phyloP scores from a whole-genome alignment of 2,113 vertebrate genomes.

The Pteruthius melanotis region DNA sequence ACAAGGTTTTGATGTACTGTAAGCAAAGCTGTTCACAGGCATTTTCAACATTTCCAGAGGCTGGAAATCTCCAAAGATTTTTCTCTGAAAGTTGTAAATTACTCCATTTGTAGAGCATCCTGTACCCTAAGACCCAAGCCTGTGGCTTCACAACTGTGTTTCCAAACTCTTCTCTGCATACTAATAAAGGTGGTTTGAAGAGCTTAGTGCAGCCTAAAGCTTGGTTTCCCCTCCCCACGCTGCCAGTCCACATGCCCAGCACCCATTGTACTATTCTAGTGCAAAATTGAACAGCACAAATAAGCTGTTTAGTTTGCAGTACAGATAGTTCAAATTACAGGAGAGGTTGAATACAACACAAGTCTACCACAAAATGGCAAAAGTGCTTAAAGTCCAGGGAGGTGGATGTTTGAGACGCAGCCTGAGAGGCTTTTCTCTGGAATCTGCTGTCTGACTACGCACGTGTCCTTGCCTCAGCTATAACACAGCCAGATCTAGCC shows the following conservation, averaged over 20 bases:
- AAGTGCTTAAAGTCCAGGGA: not conserved
- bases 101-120: not conserved
- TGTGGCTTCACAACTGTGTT: not conserved
- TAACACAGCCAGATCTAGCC: not conserved
- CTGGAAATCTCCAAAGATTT: not conserved
- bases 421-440: not conserved
- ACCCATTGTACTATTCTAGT: not conserved
- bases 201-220: not conserved
- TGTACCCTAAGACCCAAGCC: not conserved
- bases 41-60: not conserved
- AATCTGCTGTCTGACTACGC: not conserved
- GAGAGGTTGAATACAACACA: not conserved
- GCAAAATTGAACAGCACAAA: not conserved
- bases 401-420: not conserved
- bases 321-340: not conserved
- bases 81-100: not conserved
- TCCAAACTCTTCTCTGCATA: not conserved
- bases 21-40: not conserved
- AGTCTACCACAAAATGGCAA: not conserved
- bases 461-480: not conserved
- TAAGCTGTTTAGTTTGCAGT: not conserved
- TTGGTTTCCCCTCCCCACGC: not conserved
- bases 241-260: fast-evolving
- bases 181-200: not conserved
- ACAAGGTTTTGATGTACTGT: not conserved